These are phyloP conservation scores for Doryteuthis pealeii DNA, from an alignment of 1,140 invertebrate genomes.

Conservation along the genomic window DNA sequence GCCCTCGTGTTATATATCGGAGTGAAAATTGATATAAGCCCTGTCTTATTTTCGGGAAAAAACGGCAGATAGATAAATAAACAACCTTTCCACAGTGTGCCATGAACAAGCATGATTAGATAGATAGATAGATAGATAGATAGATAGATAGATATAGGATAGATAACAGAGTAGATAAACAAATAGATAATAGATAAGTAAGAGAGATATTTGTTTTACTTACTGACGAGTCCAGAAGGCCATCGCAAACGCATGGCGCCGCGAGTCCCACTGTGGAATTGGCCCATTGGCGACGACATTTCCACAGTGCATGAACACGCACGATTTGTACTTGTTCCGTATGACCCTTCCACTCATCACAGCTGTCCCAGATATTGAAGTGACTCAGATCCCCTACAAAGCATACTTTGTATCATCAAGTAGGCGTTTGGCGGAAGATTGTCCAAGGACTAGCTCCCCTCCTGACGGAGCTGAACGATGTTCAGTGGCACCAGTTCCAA, in stretches of 20 bases:
- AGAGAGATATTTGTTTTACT: too few relatives aligned
- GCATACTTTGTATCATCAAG: conserved; percentile 35
- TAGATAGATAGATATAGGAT: too few relatives aligned
- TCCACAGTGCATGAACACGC: conserved; percentile 57
- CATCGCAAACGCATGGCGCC: conserved; percentile 57
- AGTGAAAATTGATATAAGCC: too few relatives aligned
- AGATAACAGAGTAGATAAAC: too few relatives aligned
- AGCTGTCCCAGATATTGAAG: conserved; percentile 58
- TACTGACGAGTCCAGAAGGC: conserved; percentile 57
- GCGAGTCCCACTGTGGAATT: conserved; percentile 57
- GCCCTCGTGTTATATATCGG: too few relatives aligned
- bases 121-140: too few relatives aligned
- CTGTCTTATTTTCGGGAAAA: too few relatives aligned
- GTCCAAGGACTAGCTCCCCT: conserved; percentile 55
- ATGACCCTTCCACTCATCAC: conserved; percentile 37
- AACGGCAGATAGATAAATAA: too few relatives aligned
- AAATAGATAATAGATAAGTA: too few relatives aligned
- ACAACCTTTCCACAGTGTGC: too few relatives aligned
- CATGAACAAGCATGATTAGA: too few relatives aligned
- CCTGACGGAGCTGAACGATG: conserved; percentile 35
- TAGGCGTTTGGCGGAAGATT: conserved; percentile 34
- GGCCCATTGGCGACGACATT: conserved; percentile 58
- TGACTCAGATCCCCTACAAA: conserved; percentile 55
- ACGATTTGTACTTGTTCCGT: conserved; percentile 37
- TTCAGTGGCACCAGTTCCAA: conserved; percentile 9